Evolutionary conservation across 2,888 invertebrate genomes (phyloP).

Genomic region (Eutolmus rufibarbis): DNA sequence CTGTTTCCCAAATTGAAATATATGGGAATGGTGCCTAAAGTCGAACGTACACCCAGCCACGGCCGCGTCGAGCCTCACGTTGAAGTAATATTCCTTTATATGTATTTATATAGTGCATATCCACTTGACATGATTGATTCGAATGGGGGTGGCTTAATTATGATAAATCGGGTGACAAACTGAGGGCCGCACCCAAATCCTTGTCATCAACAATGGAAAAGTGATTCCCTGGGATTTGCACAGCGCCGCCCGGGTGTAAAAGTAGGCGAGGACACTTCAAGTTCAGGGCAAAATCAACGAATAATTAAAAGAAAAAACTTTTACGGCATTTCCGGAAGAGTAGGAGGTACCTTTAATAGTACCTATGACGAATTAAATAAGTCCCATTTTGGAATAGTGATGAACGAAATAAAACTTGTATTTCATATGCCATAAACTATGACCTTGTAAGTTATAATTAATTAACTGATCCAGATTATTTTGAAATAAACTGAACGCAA

Average conservation of each 20-base stretch:
- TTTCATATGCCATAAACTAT: background rate
- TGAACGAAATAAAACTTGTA: background rate
- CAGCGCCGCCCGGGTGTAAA: background rate
- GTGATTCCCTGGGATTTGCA: background rate
- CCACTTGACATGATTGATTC: constrained; percentile 28
- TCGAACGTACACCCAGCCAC: background rate
- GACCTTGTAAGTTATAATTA: too few species aligned
- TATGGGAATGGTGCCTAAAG: background rate
- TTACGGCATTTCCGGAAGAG: background rate
- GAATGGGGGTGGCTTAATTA: constrained; percentile 19
- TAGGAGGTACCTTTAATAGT: background rate
- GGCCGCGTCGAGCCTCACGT: background rate
- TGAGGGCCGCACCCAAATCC: constrained; percentile 18
- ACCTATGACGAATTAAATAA: background rate
- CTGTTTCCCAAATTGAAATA: background rate
- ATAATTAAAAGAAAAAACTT: background rate
- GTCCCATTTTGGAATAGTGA: background rate
- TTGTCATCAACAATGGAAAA: constrained; percentile 11
- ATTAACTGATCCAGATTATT: too few species aligned
- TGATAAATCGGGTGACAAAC: constrained; percentile 28
- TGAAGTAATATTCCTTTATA: background rate
- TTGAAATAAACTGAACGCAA: too few species aligned
- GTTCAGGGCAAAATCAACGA: background rate
- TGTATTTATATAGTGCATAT: constrained; percentile 1
- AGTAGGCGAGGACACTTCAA: background rate